Evolutionary conservation across 2,888 invertebrate genomes (phyloP), one percentile per base, ranked within the genome.

Genomic region (Drosophila gaucha): DNA sequence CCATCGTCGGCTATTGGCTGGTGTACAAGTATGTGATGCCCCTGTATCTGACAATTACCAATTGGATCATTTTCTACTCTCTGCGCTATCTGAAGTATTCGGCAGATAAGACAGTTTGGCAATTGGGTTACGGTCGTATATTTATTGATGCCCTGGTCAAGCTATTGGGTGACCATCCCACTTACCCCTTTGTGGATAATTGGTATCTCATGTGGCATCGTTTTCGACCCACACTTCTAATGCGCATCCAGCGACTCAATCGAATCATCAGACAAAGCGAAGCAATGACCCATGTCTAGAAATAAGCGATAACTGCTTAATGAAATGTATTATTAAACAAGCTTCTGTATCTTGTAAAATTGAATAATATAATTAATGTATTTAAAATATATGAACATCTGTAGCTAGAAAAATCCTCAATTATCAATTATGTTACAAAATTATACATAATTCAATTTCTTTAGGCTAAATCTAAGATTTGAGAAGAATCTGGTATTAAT

Each of bases 11-110:
- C n/a, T 83, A 83, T 22, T 88, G 75, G 72, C 46, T 84, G 47
- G 73, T 80, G 0, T 86, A 75, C 14, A 83, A 80, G 36, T 84
- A 83, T 22, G 54, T 80, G 1, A 67, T 84, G 80, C 69, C 74
- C 0, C 8, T 63, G 0, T 74, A 68, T 44, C 33, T 71, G 1
- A 77, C 74, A 1, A 30, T 86, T 0, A 52, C 55, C 8, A 73
- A 63, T 9, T 79, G 80, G 72, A 38, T 79, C 0, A 12, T 86
- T 1, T 86, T 46, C 12, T 80, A 39, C 9, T 4, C 55, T 1
- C 6, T 67, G n/a, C 78, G 73, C 0, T 50, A 20, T 6, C 69
- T 69, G 10, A 80, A 84, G 35, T 75, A 49, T 16, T 5, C 38
- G 0, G 86, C 87, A 1, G 84, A 84, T 57, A 26, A 6, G 4